Conservation (phyloP, 2,888 invertebrate species). For the Linyphia triangularis region DNA sequence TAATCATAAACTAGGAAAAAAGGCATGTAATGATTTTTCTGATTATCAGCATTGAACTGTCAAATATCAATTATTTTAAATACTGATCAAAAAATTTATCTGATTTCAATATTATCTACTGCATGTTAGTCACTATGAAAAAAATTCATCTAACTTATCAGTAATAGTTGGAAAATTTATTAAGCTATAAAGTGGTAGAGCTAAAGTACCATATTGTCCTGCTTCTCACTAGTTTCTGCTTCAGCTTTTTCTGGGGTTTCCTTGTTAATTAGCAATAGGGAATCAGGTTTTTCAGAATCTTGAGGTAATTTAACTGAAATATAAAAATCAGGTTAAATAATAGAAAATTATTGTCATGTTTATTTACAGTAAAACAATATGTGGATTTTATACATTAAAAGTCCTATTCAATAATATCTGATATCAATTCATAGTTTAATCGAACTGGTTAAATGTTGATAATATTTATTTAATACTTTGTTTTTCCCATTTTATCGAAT, state of each 20-base stretch:
- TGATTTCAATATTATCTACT: too few relatives aligned
- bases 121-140: too few relatives aligned
- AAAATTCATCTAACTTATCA: too few relatives aligned
- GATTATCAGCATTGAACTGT: too few relatives aligned
- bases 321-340: background rate
- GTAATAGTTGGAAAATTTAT: too few relatives aligned
- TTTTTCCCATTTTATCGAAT: background rate
- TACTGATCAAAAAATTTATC: too few relatives aligned
- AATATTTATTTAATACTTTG: background rate
- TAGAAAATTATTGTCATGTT: background rate
- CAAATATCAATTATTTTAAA: too few relatives aligned
- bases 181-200: too few relatives aligned
- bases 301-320: conserved; percentile 67
- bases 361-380: background rate
- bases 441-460: background rate
- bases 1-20: too few relatives aligned
- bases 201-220: conserved; percentile 66
- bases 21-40: too few relatives aligned
- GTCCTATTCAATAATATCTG: background rate
- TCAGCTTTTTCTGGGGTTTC: conserved; percentile 73
- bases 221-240: conserved; percentile 74
- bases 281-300: conserved; percentile 56
- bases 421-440: background rate
- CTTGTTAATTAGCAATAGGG: conserved; percentile 31
- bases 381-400: background rate